Percentiles rank a stretch among this genome's conserved stretches.
phyloP scores from a whole-genome alignment of 2,888 invertebrate species.

The Chaitophorus viminalis region DNA sequence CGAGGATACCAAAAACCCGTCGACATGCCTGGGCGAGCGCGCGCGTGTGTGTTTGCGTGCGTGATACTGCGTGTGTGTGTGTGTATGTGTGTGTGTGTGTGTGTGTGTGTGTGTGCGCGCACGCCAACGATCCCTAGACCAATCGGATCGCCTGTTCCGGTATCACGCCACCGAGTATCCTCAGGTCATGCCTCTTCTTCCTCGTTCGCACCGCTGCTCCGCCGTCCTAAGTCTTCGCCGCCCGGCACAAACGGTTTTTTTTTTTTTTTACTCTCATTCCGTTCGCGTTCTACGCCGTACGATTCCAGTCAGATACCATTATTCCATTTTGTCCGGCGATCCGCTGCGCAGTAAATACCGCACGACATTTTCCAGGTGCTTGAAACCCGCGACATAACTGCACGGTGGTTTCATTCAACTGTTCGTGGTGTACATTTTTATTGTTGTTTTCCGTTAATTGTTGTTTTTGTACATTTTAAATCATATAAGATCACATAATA shows the following conservation, averaged over 20 bases:
- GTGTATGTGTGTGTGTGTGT: not conserved
- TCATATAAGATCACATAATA: too few species aligned
- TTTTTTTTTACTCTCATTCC: too few species aligned
- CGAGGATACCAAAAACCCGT: constrained; percentile 41
- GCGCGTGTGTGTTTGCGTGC: not conserved
- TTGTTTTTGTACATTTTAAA: too few species aligned
- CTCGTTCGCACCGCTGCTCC: constrained; percentile 9
- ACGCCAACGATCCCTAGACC: constrained; percentile 39
- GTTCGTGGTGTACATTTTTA: not conserved
- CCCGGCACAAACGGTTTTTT: constrained; percentile 2
- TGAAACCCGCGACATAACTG: not conserved
- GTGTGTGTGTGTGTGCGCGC: not conserved
- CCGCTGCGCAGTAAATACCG: not conserved
- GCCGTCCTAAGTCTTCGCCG: not conserved
- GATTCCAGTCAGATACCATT: not conserved
- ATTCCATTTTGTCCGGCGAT: not conserved
- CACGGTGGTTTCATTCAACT: not conserved
- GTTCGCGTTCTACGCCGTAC: not conserved
- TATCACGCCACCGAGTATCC: constrained; percentile 62
- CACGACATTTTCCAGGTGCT: not conserved
- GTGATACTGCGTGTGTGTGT: not conserved
- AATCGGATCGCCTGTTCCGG: constrained; percentile 50
- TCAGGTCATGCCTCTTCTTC: constrained; percentile 59
- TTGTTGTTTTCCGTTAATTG: not conserved
- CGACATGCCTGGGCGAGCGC: not conserved